Base-by-base conservation (phyloP, 2,113 vertebrate species). In the Corythaeola cristata region DNA sequence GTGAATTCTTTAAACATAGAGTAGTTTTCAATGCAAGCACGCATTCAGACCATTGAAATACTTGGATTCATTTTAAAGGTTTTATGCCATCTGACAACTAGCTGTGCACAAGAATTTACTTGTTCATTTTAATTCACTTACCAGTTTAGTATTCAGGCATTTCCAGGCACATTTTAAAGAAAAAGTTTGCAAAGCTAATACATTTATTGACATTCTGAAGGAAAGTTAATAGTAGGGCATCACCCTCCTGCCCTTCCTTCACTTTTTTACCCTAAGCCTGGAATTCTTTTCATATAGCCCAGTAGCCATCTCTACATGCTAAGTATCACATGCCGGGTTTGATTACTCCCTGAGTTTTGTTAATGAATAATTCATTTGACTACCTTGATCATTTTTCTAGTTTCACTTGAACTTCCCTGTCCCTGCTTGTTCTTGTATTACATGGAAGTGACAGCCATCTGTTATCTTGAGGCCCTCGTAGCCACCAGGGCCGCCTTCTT, bases 351-450 rank as follows among this genome's bases (percentile, higher is more conserved):
- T 28, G 72, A 76, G 84, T 96, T 97, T 88, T 74, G 62, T 14
- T 63, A 44, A 94, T 97, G 88, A 97, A 96, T 97, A 97, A 97
- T 97, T 96, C 93, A 97, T 90, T 5, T 79, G 86, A 73, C 59
- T 89, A 90, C 73, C 84, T 76, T 85, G 93, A 79, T 96, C 59
- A 89, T 50, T 94, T 96, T 96, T 96, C 91, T 12, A 63, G 92
- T 94, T 95, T 79, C 95, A 92, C 8, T 13, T 71, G 90, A 93
- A 63, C 64, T 32, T 84, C 67, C 85, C 92, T 53, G 78, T 67
- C 81, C 88, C 84, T 76, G 80, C 93, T 81, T 82, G 90, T 75
- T 94, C 96, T 97, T 75, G 96, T 76, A 76, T 97, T 95, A 96
- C 97, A 74, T 0, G n/a, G 23, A 78, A 41, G 72, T 81, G 93